Base-by-base conservation (phyloP, 2,888 invertebrate species). In the Heteromurus nitidus region DNA sequence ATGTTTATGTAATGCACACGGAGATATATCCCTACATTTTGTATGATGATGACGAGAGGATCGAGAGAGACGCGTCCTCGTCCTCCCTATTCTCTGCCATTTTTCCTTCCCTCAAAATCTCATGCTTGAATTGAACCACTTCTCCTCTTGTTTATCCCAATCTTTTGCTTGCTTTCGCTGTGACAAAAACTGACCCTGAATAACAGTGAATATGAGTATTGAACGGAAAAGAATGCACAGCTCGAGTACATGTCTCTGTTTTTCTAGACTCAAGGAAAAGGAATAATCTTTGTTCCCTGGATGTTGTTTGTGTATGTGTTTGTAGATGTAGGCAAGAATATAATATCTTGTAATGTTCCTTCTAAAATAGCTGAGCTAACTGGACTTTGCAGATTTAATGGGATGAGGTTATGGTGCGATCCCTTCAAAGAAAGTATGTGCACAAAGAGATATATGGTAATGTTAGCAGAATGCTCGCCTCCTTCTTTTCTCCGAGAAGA, bases 181-280 rank as follows among this genome's bases (percentile, higher is more conserved):
- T 67, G 67, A 80, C 65, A 80, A 80, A 73, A 80, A 80, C 80
- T 80, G 80, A 80, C 80, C 80, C 80, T 80, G 80, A 80, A 67
- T 80, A 80, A 80, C 64, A 65, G 65, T 20, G 44, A 60, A 67
- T 30, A 16, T 9, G 11, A 18, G 26, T n/a, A n/a, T n/a, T n/a
- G n/a, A n/a, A n/a, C n/a, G n/a, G n/a, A n/a, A n/a, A 60, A 68
- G 9, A 42, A 42, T 42, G 65, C 3, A 18, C 20, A 9, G 36
- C 36, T 36, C 36, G 36, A 5, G 13, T 36, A n/a, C n/a, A n/a
- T 44, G 20, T 65, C 7, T 47, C 26, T 47, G 26, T n/a, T 9
- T 20, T 55, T 55, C 53, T 2, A 24, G n/a, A 47, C 47, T 36
- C 5, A 36, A 9, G 36, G 5, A 36, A 36, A 36, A 47, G 11